Evolutionary conservation across 2,888 invertebrate species (phyloP), one percentile per base, ranked within the genome.

Genomic region (Chloroclystis v-ata): DNA sequence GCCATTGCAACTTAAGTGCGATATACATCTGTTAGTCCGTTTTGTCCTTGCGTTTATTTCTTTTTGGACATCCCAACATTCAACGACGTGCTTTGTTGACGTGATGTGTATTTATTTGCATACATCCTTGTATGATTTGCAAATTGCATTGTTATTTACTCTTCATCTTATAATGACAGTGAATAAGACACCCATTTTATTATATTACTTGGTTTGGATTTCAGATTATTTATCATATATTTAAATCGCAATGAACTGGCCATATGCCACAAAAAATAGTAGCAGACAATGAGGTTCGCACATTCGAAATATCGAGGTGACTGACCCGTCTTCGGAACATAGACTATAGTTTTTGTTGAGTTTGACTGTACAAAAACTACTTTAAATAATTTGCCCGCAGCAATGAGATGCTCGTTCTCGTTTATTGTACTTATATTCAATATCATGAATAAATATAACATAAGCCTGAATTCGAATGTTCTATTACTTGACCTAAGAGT

Each of bases 201-300:
- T 20, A 20, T 20, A 2, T 20, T 20, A 5, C 3, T 20, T 20
- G 13, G 9, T 20, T 39, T 33, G n/a, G 12, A 43, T 37, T 26
- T 8, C 24, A 39, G 14, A 43, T 38, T 54, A 65, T 72, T 70
- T 65, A 66, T 60, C 66, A 72, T 73, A 61, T 72, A 65, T 61
- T 64, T 60, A 67, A 69, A 72, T 73, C 71, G 65, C 70, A 66
- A 73, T 69, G 69, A 75, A 73, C 74, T 72, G 71, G 72, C 75
- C 76, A 79, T 81, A 80, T 73, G 73, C 71, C 72, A 78, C 78
- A 83, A 84, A 82, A 84, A 82, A 80, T 71, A 64, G 62, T 62
- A 68, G 63, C 74, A 79, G 78, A 81, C 82, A 82, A 83, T 79
- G 82, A 82, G 78, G 71, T 80, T 79, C 78, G 82, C 82, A 82